Evolutionary conservation across 2,113 vertebrate species (phyloP).

Genomic region (Cyanoliseus patagonus): DNA sequence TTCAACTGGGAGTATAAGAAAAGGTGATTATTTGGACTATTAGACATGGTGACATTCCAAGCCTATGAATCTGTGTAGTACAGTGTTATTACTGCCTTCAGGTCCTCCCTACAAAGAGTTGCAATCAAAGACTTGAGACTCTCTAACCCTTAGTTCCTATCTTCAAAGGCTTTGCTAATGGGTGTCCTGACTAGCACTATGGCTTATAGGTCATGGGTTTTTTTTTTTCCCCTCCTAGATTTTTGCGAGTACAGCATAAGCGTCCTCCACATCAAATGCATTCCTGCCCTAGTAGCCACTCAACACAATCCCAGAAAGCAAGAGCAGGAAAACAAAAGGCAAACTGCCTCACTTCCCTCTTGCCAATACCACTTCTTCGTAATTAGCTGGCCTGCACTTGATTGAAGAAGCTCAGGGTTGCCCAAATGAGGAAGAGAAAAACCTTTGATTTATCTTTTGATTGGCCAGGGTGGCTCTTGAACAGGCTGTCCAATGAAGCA

Average conservation of each 20-base stretch:
- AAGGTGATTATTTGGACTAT: neutral
- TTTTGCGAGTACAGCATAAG: neutral
- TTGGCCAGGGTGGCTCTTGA: neutral
- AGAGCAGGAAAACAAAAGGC: neutral
- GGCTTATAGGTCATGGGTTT: neutral
- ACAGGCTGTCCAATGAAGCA: neutral
- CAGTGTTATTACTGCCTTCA: slow-evolving; percentile 10
- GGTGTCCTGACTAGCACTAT: neutral
- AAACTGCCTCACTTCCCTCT: neutral
- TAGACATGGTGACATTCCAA: slow-evolving; percentile 40
- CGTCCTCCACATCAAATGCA: slow-evolving; percentile 30
- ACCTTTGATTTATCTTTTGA: neutral
- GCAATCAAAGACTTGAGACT: slow-evolving; percentile 34
- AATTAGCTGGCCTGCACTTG: neutral
- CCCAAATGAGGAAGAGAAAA: neutral
- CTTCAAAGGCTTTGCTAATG: slow-evolving; percentile 60
- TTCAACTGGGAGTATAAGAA: neutral
- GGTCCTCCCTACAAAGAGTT: slow-evolving; percentile 34
- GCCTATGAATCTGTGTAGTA: neutral
- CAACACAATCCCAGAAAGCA: neutral
- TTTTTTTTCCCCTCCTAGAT: neutral
- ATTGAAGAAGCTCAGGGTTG: neutral
- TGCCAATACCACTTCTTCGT: neutral
- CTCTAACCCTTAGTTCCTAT: slow-evolving; percentile 32
- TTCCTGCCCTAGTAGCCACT: neutral